Percentiles rank a stretch among this genome's conserved stretches.
These are phyloP conservation scores for Trichonephila inaurata DNA, from an alignment of 1,140 invertebrate species.

Conservation along the genomic window DNA sequence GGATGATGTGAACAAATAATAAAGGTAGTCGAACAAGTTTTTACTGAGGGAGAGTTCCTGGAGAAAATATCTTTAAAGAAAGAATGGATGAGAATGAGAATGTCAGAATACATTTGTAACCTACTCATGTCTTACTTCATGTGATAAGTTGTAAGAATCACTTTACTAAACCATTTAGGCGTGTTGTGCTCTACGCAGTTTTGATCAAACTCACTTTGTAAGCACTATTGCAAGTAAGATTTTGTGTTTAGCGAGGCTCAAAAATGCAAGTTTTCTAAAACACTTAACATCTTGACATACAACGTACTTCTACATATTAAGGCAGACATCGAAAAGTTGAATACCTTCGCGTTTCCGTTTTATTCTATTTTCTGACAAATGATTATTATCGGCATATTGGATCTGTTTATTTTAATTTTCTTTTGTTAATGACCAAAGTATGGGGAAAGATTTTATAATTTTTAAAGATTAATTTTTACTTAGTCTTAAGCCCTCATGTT, in stretches of 20 bases:
- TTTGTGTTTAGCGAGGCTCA: slow-evolving; percentile 41
- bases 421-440: neutral
- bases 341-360: slow-evolving; percentile 8
- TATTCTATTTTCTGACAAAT: neutral
- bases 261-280: slow-evolving; percentile 45
- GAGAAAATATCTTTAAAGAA: slow-evolving; percentile 20
- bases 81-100: slow-evolving; percentile 22
- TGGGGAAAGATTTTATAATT: neutral
- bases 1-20: slow-evolving; percentile 18
- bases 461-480: neutral
- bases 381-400: slow-evolving; percentile 1
- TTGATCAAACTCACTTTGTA: slow-evolving; percentile 33
- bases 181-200: slow-evolving; percentile 45
- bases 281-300: slow-evolving; percentile 73
- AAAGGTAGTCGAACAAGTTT: neutral
- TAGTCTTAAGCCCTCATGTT: neutral
- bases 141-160: slow-evolving; percentile 24
- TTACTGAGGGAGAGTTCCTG: neutral
- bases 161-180: slow-evolving; percentile 21
- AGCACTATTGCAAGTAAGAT: slow-evolving; percentile 51
- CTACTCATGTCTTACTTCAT: slow-evolving; percentile 7
- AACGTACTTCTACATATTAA: slow-evolving; percentile 62
- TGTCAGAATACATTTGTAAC: slow-evolving; percentile 33
- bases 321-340: slow-evolving; percentile 64
- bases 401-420: neutral